Base-by-base conservation (phyloP, 2,888 invertebrate species). In the Lymantria monacha region DNA sequence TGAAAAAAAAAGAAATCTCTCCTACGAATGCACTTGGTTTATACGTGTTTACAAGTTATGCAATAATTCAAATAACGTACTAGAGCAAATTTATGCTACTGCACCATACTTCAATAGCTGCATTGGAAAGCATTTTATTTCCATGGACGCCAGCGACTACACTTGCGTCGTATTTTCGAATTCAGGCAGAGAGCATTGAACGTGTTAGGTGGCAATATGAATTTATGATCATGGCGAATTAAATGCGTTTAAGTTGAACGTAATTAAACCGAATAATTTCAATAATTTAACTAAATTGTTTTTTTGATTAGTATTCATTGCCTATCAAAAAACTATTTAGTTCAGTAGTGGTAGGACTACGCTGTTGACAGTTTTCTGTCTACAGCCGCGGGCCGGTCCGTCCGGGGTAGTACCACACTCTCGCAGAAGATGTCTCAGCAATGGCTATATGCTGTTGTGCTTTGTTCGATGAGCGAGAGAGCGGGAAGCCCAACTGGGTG, bases 121-220 rank as follows among this genome's bases (percentile, higher is more conserved):
- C 85, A 87, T 86, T 83, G 81, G 84, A 85, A 85, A 85, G 80
- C 81, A 85, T 90, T 89, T 89, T 89, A 90, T 88, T 87, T 88
- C 79, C 80, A 83, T 76, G 80, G 82, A 75, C 78, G 78, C 61
- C 70, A 75, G 72, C 71, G 77, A 79, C 79, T 79, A 74, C 60
- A 60, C 62, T 68, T 61, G 62, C 63, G 61, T 52, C 76, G 81
- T 76, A 81, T 84, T 87, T 87, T 83, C 73, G 74, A 81, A 87
- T 87, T 81, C 82, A 81, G 73, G 67, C 76, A 70, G 76, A 69
- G 76, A 75, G 65, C 76, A 63, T 61, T 57, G 76, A 75, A 83
- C 82, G 81, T 86, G 85, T 83, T 87, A 85, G 85, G 72, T 79
- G 76, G 81, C 80, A 82, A 83, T 84, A 83, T 85, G 81, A 85